Base-by-base conservation (phyloP, 1,140 invertebrate species). In the Trachymyrmex cornetzi region DNA sequence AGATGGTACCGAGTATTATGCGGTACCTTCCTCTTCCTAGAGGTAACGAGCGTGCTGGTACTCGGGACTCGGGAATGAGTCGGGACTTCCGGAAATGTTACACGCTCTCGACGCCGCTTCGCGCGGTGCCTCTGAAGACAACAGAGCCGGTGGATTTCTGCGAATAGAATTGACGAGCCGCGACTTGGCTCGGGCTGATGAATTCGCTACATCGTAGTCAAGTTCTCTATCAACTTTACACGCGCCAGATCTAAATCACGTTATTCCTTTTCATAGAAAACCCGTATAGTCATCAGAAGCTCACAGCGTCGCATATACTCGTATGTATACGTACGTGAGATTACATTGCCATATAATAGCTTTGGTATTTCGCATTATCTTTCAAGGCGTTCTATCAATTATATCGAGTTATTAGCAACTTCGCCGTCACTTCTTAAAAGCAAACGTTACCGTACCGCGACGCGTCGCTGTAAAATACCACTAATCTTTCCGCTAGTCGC, bases 21-120 rank as follows among this genome's bases (percentile, higher is more conserved):
- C 86, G 84, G 84, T 86, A 86, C 87, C 87, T 89, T 88, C 86
- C 87, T 91, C 91, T 92, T 92, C 91, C 90, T 88, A 87, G 87
- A 90, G 75, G 85, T 87, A 86, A 92, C 86, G 89, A 91, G 91
- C 72, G 59, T 71, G 63, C 55, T 69, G 88, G 53, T 77, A 77
- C 71, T 86, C 67, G 57, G 71, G 80, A 88, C 88, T 66, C 50
- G 63, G 75, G 87, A 85, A 88, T 84, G 74, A 63, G 64, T 63
- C 59, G n/a, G 38, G 53, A 77, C 86, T 75, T 81, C 64, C 87
- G 86, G 81, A 88, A 90, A 85, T 87, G 77, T 66, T 74, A 84
- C 57, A 88, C 85, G 48, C 57, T 80, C 57, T 74, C 24, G 53
- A 59, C 61, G 74, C 55, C 66, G 30, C 55, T 59, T 34, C 34